These are phyloP conservation scores for Drosophila sulfurigaster DNA, from an alignment of 1,140 invertebrate genomes.

Conservation along the genomic window DNA sequence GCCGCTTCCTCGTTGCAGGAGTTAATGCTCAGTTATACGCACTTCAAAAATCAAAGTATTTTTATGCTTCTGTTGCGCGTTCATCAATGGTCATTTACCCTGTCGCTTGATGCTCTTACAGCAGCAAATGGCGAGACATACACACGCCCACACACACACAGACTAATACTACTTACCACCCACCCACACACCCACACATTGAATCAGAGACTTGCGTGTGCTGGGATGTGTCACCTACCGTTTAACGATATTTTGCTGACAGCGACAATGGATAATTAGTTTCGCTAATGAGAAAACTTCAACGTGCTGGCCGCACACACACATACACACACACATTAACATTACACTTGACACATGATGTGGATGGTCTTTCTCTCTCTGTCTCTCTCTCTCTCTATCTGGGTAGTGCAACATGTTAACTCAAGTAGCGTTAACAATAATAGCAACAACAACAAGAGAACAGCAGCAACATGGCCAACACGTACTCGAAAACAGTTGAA, in stretches of 20 bases:
- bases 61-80: slow-evolving; percentile 13
- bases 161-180: neutral
- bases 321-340: slow-evolving; percentile 32
- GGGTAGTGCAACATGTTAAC: slow-evolving; percentile 76
- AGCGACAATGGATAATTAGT: slow-evolving; percentile 83
- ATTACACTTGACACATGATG: slow-evolving; percentile 61
- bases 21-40: neutral
- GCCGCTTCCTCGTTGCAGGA: neutral
- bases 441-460: slow-evolving; percentile 8
- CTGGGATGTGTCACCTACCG: slow-evolving; percentile 68
- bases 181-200: slow-evolving; percentile 7
- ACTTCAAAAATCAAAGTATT: slow-evolving; percentile 3
- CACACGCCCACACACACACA: slow-evolving; percentile 5
- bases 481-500: slow-evolving; percentile 44
- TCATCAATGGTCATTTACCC: slow-evolving; percentile 32
- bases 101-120: slow-evolving; percentile 16
- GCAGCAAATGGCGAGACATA: slow-evolving; percentile 33
- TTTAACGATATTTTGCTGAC: slow-evolving; percentile 83
- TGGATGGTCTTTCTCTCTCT: slow-evolving; percentile 31
- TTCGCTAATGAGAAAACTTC: slow-evolving; percentile 83
- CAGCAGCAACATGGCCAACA: slow-evolving; percentile 51
- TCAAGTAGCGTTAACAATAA: slow-evolving; percentile 59
- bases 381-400: too few species aligned
- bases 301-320: slow-evolving; percentile 52
- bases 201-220: slow-evolving; percentile 21